These are phyloP conservation scores for Aphelinus certus DNA, from an alignment of 1,140 invertebrate species.

Conservation along the genomic window DNA sequence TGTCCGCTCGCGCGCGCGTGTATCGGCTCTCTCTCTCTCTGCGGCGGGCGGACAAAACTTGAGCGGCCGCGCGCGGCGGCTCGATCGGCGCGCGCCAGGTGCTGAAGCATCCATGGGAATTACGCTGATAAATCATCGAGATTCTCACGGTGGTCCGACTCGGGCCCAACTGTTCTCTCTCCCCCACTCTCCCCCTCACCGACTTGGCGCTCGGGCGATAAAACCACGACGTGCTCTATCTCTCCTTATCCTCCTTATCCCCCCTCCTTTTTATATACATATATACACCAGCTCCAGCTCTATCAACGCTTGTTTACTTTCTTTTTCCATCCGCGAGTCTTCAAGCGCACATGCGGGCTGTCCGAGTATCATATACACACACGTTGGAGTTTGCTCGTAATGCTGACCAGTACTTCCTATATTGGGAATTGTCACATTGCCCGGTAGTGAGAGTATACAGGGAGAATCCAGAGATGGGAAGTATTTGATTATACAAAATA, in stretches of 20 bases:
- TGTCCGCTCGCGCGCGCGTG: constrained; percentile 38
- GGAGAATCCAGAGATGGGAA: too few species aligned
- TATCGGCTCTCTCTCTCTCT: not conserved
- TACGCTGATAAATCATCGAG: constrained; percentile 61
- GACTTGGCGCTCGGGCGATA: not conserved
- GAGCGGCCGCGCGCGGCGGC: constrained; percentile 14
- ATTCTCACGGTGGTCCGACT: constrained; percentile 58
- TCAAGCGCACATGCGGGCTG: too few species aligned
- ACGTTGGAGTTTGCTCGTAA: too few species aligned
- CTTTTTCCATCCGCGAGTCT: not conserved
- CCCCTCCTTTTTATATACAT: not conserved
- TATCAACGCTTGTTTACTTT: not conserved
- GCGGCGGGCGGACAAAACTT: constrained; percentile 45
- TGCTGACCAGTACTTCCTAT: too few species aligned
- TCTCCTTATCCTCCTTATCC: not conserved
- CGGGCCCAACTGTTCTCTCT: constrained; percentile 31
- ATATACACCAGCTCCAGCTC: too few species aligned
- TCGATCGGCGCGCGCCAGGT: constrained; percentile 53
- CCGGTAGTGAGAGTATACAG: too few species aligned
- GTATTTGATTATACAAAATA: too few species aligned
- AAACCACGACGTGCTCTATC: constrained; percentile 5
- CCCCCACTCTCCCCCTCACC: too few species aligned
- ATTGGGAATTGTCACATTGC: too few species aligned
- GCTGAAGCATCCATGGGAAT: constrained; percentile 63
- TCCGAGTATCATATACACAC: too few species aligned